Percentiles rank a stretch among this genome's conserved stretches.
phyloP scores from a whole-genome alignment of 2,113 vertebrate genomes.

The Thunnus maccoyii region DNA sequence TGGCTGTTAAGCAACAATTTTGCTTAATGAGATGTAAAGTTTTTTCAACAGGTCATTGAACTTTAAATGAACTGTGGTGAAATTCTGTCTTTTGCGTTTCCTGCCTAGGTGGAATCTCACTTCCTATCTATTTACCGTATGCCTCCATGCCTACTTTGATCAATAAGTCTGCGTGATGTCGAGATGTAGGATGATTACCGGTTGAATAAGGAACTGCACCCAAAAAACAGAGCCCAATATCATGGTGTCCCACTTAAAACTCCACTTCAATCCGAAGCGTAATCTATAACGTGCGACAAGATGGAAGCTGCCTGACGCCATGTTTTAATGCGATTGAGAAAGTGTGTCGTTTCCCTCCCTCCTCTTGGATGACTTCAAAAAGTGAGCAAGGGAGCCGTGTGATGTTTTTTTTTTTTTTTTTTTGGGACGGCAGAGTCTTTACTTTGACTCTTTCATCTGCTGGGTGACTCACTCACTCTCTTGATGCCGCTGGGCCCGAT shows the following conservation, averaged over 20 bases:
- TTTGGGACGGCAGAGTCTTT: conserved; percentile 76
- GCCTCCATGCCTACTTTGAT: conserved; percentile 54
- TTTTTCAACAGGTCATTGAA: conserved; percentile 18
- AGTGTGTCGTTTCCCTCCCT: conserved; percentile 80
- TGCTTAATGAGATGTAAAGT: neutral
- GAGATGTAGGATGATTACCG: conserved; percentile 47
- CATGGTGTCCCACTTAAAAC: conserved; percentile 79
- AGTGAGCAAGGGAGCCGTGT: conserved; percentile 78
- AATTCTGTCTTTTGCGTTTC: conserved; percentile 26
- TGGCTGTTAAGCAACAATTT: neutral
- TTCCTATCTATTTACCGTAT: conserved; percentile 27
- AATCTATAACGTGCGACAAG: conserved; percentile 79
- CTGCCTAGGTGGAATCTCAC: conserved; percentile 30
- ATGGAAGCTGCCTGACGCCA: conserved; percentile 79
- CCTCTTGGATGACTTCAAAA: conserved; percentile 82
- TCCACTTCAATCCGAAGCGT: conserved; percentile 79
- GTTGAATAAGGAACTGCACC: conserved; percentile 53
- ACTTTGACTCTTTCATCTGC: conserved; percentile 84
- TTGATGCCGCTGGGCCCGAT: conserved; percentile 71
- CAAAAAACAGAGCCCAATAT: conserved; percentile 60
- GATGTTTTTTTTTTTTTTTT: conserved; percentile 72
- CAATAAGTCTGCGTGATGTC: conserved; percentile 56
- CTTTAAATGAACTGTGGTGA: conserved; percentile 3
- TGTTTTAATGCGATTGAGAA: conserved; percentile 83
- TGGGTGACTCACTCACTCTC: conserved; percentile 74